A percentile compares a stretch with the other conserved stretches of the same genome.
phyloP scores from a whole-genome alignment of 2,797 vertebrate species.

The Cirrhinus mrigala region DNA sequence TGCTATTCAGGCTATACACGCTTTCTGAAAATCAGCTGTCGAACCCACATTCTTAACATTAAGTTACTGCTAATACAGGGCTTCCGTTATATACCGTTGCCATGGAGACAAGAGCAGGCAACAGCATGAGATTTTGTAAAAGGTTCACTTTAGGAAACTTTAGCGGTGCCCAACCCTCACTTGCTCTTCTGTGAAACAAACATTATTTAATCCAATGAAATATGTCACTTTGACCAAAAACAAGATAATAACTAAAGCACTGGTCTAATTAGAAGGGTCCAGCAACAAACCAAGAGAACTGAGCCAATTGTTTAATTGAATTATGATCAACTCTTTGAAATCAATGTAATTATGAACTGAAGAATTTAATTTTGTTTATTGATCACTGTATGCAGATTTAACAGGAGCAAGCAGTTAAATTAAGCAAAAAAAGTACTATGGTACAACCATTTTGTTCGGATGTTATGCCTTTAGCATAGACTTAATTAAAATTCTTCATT shows the following conservation, averaged over 20 bases:
- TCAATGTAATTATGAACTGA: neutral
- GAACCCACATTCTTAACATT: neutral
- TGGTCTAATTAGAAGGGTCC: neutral
- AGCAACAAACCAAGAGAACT: neutral
- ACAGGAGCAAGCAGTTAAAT: neutral
- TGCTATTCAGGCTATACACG: neutral
- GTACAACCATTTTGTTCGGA: neutral
- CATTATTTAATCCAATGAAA: neutral
- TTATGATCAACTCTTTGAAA: neutral
- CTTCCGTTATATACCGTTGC: neutral
- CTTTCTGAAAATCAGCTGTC: neutral
- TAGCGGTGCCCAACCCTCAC: neutral
- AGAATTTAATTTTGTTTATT: neutral
- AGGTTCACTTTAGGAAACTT: neutral
- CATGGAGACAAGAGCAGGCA: neutral
- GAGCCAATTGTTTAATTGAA: neutral
- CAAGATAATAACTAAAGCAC: neutral
- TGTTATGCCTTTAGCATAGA: neutral
- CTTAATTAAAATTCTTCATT: too few relatives aligned
- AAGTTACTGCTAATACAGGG: neutral
- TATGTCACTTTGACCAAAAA: slow-evolving; percentile 16
- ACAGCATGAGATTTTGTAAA: neutral
- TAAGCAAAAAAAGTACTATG: neutral
- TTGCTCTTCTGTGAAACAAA: slow-evolving; percentile 14
- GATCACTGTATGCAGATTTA: neutral